Evolutionary conservation across 2,113 vertebrate species (phyloP).

Genomic region (Tetrax tetrax): DNA sequence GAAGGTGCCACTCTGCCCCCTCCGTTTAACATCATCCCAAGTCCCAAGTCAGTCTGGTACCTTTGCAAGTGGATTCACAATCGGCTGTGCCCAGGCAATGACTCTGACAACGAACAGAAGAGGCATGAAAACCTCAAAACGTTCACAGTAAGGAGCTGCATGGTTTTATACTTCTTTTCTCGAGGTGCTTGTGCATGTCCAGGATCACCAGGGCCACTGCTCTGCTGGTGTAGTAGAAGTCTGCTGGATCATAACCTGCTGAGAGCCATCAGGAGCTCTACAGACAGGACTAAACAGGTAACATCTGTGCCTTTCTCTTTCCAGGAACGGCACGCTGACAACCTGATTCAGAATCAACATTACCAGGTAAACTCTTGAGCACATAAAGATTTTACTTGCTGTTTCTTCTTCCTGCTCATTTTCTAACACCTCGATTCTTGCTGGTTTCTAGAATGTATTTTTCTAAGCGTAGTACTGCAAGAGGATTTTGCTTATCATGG

Average conservation of each 20-base stretch:
- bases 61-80: slow-evolving; percentile 91
- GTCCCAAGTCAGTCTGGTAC: slow-evolving; percentile 94
- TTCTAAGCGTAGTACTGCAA: neutral
- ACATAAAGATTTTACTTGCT: neutral
- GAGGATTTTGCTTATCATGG: neutral
- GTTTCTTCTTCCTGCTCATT: neutral
- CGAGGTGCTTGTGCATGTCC: neutral
- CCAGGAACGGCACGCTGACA: slow-evolving; percentile 92
- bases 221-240: neutral
- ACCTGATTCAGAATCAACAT: slow-evolving; percentile 94
- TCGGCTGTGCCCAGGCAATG: slow-evolving; percentile 80
- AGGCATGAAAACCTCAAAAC: slow-evolving; percentile 90
- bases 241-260: neutral
- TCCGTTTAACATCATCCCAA: slow-evolving; percentile 94
- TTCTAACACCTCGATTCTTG: neutral
- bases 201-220: accelerated
- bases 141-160: slow-evolving; percentile 83
- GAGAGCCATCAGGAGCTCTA: neutral
- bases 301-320: slow-evolving; percentile 57
- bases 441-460: neutral
- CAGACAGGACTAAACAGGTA: neutral
- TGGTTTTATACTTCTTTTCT: neutral
- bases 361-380: slow-evolving; percentile 85
- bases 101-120: slow-evolving; percentile 80
- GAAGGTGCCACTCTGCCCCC: slow-evolving; percentile 96